phyloP scores from a whole-genome alignment of 2,113 vertebrate genomes.

The Hippotragus niger region DNA sequence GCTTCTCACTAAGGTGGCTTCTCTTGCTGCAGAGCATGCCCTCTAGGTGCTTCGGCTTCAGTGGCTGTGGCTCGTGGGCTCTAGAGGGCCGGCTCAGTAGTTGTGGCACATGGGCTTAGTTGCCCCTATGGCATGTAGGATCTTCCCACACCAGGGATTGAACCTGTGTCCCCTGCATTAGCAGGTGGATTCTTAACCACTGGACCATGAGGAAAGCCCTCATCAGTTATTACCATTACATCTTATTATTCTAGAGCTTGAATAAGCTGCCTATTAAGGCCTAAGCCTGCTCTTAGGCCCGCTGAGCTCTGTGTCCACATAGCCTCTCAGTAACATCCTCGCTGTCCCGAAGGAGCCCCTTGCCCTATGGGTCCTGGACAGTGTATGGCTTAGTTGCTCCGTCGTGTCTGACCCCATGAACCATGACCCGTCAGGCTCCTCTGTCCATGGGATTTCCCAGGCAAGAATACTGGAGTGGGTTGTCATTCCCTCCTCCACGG shows the following conservation, averaged over 20 bases:
- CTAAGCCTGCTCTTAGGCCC: background rate
- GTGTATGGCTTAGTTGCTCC: background rate
- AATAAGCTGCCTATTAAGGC: background rate
- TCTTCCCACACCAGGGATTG: background rate
- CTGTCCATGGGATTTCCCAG: background rate
- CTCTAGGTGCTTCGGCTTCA: background rate
- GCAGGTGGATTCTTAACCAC: background rate
- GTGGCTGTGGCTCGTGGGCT: background rate
- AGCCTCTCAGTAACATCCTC: background rate
- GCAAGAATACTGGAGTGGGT: background rate
- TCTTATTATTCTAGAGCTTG: background rate
- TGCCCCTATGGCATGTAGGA: background rate
- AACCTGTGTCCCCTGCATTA: background rate
- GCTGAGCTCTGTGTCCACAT: background rate
- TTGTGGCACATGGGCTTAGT: background rate
- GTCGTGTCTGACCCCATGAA: background rate
- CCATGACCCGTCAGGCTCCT: background rate
- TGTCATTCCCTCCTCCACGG: background rate
- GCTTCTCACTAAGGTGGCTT: background rate
- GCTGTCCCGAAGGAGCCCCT: background rate
- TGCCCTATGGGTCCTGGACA: background rate
- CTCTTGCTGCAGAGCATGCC: background rate
- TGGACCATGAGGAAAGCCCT: background rate
- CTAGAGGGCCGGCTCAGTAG: rapidly evolving
- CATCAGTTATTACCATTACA: background rate